Evolutionary conservation across 2,113 vertebrate genomes (phyloP).

Genomic region (Melanocharis versteri): DNA sequence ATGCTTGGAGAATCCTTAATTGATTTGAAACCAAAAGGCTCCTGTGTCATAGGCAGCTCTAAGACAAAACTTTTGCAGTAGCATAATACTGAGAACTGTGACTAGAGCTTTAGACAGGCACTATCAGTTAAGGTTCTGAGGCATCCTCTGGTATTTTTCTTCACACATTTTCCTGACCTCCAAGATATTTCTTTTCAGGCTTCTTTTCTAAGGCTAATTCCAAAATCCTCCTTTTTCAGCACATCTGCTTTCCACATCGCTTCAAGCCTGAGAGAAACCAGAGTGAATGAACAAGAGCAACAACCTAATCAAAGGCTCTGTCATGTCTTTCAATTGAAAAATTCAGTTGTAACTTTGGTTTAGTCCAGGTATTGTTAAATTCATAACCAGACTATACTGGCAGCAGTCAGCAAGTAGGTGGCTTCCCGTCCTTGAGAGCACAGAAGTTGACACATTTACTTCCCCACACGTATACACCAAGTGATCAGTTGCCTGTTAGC

Average conservation of each 20-base stretch:
- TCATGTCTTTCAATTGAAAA: neutral
- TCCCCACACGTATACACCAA: accelerated
- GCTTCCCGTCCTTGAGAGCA: neutral
- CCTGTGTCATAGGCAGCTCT: neutral
- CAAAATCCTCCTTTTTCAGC: neutral
- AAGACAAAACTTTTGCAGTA: neutral
- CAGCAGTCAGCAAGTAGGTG: neutral
- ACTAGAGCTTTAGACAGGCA: neutral
- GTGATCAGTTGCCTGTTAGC: neutral
- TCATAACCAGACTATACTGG: neutral
- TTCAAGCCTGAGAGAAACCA: accelerated
- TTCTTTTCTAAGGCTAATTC: neutral
- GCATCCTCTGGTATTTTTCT: neutral
- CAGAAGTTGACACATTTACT: neutral
- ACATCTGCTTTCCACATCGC: neutral
- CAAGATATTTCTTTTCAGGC: neutral
- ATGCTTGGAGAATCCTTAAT: neutral
- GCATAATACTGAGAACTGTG: accelerated
- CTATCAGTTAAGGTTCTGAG: neutral
- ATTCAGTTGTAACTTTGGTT: neutral
- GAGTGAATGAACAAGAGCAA: neutral
- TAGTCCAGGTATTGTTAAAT: neutral
- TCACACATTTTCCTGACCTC: neutral
- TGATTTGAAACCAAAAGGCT: neutral
- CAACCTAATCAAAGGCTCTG: accelerated